Evolutionary conservation across 2,113 vertebrate species (phyloP).

Genomic region (Camelus bactrianus): DNA sequence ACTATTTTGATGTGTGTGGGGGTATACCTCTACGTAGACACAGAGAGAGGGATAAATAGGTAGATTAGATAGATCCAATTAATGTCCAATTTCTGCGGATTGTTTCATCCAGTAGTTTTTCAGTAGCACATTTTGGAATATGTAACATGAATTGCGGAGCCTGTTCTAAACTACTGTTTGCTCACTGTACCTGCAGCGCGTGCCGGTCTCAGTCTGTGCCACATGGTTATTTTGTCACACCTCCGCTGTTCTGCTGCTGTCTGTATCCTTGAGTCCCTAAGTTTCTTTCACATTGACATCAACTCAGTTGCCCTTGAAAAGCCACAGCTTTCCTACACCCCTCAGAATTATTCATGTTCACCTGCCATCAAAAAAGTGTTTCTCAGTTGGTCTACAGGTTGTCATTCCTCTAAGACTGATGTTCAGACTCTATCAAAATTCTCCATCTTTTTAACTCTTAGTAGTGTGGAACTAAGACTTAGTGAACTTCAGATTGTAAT

Average conservation of each 20-base stretch:
- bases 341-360: not conserved
- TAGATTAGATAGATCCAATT: not conserved
- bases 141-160: not conserved
- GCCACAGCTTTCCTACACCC: not conserved
- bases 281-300: not conserved
- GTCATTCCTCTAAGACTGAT: not conserved
- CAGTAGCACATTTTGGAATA: not conserved
- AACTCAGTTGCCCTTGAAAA: not conserved
- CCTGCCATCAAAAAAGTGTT: not conserved
- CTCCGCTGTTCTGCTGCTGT: not conserved
- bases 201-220: not conserved
- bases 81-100: not conserved
- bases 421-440: not conserved
- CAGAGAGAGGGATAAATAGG: not conserved
- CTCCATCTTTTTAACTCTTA: not conserved
- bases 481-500: not conserved
- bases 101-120: not conserved
- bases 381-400: rapidly evolving
- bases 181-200: not conserved
- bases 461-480: not conserved
- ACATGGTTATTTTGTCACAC: not conserved
- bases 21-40: not conserved
- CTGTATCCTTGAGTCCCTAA: not conserved
- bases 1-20: not conserved
- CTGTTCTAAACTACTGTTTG: not conserved